Percentiles rank a stretch among this genome's conserved stretches.
phyloP scores from a whole-genome alignment of 1,140 invertebrate genomes.

The Polypedilum vanderplanki region DNA sequence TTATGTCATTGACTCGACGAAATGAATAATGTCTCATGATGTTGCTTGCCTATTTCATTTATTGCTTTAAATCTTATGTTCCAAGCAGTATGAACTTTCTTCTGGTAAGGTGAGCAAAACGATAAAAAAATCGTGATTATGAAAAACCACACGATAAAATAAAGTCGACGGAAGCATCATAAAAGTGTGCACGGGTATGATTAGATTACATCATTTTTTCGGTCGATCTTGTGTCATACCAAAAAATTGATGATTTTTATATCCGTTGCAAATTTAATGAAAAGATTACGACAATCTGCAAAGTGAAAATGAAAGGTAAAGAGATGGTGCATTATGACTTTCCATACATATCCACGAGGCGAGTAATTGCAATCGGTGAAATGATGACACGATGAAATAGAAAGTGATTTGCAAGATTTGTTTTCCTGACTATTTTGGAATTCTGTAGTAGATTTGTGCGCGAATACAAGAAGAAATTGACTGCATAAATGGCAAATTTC shows the following conservation, averaged over 20 bases:
- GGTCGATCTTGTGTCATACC: slow-evolving; percentile 4
- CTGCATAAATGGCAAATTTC: background rate
- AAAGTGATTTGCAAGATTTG: background rate
- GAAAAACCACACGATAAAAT: background rate
- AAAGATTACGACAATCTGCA: background rate
- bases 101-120: background rate
- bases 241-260: slow-evolving; percentile 10
- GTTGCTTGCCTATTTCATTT: background rate
- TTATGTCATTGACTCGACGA: background rate
- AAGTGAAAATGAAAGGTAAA: background rate
- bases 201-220: background rate
- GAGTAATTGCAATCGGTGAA: background rate
- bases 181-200: background rate
- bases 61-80: too few relatives aligned
- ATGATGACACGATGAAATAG: background rate
- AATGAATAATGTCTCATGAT: background rate
- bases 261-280: slow-evolving; percentile 12
- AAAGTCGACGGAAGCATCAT: background rate
- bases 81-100: background rate
- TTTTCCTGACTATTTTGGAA: too few relatives aligned
- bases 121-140: background rate
- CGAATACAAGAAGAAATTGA: too few relatives aligned
- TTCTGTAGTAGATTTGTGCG: too few relatives aligned
- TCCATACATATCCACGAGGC: background rate
- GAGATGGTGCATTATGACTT: background rate